A percentile compares a stretch with the other conserved stretches of the same genome.
These are phyloP conservation scores for Petrosia ficiformis DNA, from an alignment of 37 sponge, comb jelly and placozoan species.

Conservation along the genomic window DNA sequence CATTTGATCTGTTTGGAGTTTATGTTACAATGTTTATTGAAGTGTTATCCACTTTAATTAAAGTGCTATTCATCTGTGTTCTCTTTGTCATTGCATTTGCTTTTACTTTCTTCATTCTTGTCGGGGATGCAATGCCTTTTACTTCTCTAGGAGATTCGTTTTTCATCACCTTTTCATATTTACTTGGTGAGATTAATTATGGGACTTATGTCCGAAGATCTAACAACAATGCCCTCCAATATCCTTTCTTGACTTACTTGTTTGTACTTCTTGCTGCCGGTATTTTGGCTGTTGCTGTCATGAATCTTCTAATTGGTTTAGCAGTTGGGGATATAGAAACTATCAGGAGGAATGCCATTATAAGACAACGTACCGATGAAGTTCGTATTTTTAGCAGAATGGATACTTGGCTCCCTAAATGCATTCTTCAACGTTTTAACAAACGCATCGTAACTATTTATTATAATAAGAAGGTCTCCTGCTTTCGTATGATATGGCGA, in stretches of 20 bases:
- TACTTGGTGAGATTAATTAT: slow-evolving; percentile 72
- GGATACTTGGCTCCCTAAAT: slow-evolving; percentile 35
- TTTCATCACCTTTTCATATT: slow-evolving; percentile 53
- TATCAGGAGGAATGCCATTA: slow-evolving; percentile 61
- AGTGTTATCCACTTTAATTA: slow-evolving; percentile 58
- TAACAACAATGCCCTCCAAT: slow-evolving; percentile 26
- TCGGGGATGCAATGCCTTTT: slow-evolving; percentile 40
- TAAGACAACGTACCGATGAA: slow-evolving; percentile 32
- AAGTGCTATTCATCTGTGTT: slow-evolving; percentile 44
- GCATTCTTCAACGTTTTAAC: not conserved
- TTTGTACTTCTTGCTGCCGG: slow-evolving; percentile 61
- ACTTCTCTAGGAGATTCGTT: slow-evolving; percentile 46
- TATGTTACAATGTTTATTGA: slow-evolving; percentile 86
- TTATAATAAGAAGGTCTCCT: slow-evolving; percentile 29
- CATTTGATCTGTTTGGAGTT: slow-evolving; percentile 78
- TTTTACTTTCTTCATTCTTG: slow-evolving; percentile 63
- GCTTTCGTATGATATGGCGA: slow-evolving; percentile 10
- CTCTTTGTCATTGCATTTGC: slow-evolving; percentile 73
- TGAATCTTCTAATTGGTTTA: slow-evolving; percentile 89
- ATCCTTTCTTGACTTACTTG: slow-evolving; percentile 38
- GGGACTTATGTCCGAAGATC: slow-evolving; percentile 14
- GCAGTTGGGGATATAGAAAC: slow-evolving; percentile 88
- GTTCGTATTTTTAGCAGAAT: slow-evolving; percentile 29
- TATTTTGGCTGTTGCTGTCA: slow-evolving; percentile 68
- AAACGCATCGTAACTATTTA: slow-evolving; percentile 9